Base-by-base conservation (phyloP, 2,888 invertebrate genomes). In the Melanchra persicariae region DNA sequence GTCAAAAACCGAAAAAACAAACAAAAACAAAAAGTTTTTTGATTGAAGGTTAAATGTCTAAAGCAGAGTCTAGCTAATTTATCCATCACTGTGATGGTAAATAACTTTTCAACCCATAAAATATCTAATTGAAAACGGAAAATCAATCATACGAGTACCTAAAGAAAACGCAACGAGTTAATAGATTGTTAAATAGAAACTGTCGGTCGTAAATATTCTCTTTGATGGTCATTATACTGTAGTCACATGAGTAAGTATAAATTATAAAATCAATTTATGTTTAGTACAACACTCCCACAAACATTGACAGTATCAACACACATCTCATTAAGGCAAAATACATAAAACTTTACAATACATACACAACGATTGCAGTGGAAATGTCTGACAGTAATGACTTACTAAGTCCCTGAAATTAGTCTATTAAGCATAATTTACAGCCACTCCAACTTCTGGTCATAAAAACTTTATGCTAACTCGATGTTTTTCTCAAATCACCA, bases 341-440 rank as follows among this genome's bases (percentile, higher is more conserved):
- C 37, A 77, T 68, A 68, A 79, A 68, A 76, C 6, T 66, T 61
- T 54, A 80, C 64, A 76, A 67, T 77, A 40, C 47, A 45, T 57
- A 57, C 51, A 74, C 34, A 68, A 59, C 68, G 47, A 62, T 77
- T 40, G 63, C 57, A 74, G 74, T 54, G 54, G 64, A 52, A 68
- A 70, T 55, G 37, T 51, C 72, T 54, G 68, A 73, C 74, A 65
- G 63, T 73, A 65, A 83, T 77, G 67, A 79, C 74, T 73, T 62
- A 76, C 75, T 84, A 77, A 81, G 64, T 58, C 65, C 52, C 65
- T 58, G 34, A 79, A 84, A 84, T 79, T 73, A 74, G 79, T 67
- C 66, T 71, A 78, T 83, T 78, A 81, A 72, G 59, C 24, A 60
- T 63, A 76, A 77, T 85, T 83, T 84, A 84, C 65, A 64, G 47